Evolutionary conservation across 2,113 vertebrate species (phyloP).

Genomic region (Falcunculus frontatus): DNA sequence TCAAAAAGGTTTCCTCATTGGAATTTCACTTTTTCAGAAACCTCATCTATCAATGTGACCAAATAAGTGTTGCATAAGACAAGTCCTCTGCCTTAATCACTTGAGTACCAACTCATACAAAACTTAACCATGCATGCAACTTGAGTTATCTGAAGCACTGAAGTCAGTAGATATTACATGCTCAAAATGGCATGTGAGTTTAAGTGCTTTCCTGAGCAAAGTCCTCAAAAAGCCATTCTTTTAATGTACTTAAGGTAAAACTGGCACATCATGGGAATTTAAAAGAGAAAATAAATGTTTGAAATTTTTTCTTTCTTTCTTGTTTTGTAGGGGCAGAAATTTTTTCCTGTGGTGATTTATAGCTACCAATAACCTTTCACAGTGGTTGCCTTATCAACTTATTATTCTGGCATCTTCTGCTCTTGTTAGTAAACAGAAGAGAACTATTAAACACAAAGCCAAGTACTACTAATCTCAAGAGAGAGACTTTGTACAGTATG

Average conservation of each 20-base stretch:
- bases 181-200: neutral
- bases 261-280: neutral
- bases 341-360: neutral
- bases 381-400: neutral
- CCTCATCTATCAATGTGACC: neutral
- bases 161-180: neutral
- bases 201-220: neutral
- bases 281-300: neutral
- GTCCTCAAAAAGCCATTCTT: neutral
- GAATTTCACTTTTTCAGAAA: neutral
- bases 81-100: neutral
- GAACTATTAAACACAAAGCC: neutral
- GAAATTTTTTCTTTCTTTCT: neutral
- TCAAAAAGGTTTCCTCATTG: neutral
- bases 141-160: neutral
- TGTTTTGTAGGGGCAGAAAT: constrained; percentile 8
- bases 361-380: constrained; percentile 1
- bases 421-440: constrained; percentile 26
- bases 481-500: constrained; percentile 70
- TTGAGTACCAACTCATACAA: neutral
- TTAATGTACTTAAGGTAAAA: neutral
- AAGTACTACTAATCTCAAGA: neutral
- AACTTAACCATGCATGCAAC: neutral
- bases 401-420: constrained; percentile 1
- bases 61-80: neutral